These are phyloP conservation scores for Eudyptes chrysolophus DNA, from an alignment of 2,113 vertebrate genomes.

Conservation along the genomic window DNA sequence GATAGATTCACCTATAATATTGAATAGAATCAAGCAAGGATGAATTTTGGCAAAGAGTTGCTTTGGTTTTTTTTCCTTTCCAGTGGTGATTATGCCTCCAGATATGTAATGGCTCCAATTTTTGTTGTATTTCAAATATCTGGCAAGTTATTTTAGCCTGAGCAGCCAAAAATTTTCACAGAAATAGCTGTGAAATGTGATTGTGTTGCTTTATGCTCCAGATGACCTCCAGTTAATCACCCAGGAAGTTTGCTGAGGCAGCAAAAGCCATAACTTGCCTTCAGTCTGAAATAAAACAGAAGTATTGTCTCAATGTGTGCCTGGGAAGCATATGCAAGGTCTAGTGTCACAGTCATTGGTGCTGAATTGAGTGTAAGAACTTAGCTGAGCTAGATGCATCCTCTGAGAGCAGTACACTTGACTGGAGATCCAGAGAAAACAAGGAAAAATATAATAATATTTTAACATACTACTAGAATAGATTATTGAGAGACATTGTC, in stretches of 20 bases:
- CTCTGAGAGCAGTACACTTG: not conserved
- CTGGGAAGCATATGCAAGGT: not conserved
- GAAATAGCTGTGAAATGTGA: not conserved
- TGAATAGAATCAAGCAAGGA: not conserved
- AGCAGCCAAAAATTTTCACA: slow-evolving; percentile 12
- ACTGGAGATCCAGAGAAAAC: not conserved
- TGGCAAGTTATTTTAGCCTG: not conserved
- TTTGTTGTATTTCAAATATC: not conserved
- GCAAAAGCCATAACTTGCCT: not conserved
- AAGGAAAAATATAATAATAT: not conserved
- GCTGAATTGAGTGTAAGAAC: not conserved
- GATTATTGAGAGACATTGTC: not conserved
- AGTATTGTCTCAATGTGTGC: not conserved
- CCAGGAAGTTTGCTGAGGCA: not conserved
- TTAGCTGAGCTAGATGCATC: not conserved
- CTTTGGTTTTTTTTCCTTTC: not conserved
- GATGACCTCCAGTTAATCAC: slow-evolving; percentile 7
- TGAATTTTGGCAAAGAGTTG: not conserved
- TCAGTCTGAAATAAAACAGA: not conserved
- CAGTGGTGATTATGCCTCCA: not conserved
- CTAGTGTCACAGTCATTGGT: not conserved
- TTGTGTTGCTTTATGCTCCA: not conserved
- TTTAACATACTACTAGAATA: not conserved
- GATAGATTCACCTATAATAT: not conserved
- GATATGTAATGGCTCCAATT: not conserved